Percentiles rank a stretch among this genome's conserved stretches.
phyloP scores from a whole-genome alignment of 2,113 vertebrate genomes.

The Ellobius talpinus region DNA sequence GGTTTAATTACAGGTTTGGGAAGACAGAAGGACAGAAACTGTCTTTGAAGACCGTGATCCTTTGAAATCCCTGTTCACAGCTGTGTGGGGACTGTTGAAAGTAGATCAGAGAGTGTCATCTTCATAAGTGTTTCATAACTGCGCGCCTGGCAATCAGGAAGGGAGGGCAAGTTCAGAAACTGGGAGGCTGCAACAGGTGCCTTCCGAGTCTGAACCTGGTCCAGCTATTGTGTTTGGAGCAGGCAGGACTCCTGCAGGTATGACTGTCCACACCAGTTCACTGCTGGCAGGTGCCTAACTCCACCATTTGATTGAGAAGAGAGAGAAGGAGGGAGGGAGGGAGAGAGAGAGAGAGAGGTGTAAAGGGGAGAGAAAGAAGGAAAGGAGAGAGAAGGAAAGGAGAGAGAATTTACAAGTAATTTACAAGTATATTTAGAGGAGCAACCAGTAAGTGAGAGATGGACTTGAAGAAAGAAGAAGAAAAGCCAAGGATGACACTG shows the following conservation, averaged over 20 bases:
- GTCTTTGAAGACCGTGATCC: conserved; percentile 1
- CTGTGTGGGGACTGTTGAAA: neutral
- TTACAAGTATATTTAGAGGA: neutral
- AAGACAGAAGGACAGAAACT: neutral
- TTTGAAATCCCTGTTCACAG: neutral
- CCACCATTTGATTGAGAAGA: neutral
- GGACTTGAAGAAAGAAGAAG: neutral
- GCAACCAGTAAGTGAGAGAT: conserved; percentile 40
- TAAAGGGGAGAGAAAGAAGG: too few relatives aligned
- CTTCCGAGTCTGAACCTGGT: too few relatives aligned
- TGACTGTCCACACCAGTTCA: neutral
- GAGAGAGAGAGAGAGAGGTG: too few relatives aligned
- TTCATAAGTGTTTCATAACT: neutral
- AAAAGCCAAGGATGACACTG: neutral
- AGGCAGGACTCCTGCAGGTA: neutral
- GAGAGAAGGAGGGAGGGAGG: too few relatives aligned
- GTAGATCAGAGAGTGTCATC: neutral
- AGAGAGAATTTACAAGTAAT: neutral
- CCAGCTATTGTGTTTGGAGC: too few relatives aligned
- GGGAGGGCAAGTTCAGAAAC: neutral
- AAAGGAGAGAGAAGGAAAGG: neutral
- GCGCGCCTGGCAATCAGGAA: neutral
- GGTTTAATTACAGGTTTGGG: conserved; percentile 32
- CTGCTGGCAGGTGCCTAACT: neutral
- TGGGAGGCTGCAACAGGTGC: neutral